Evolutionary conservation across 2,113 vertebrate genomes (phyloP).

Genomic region (Oryzias curvinotus): DNA sequence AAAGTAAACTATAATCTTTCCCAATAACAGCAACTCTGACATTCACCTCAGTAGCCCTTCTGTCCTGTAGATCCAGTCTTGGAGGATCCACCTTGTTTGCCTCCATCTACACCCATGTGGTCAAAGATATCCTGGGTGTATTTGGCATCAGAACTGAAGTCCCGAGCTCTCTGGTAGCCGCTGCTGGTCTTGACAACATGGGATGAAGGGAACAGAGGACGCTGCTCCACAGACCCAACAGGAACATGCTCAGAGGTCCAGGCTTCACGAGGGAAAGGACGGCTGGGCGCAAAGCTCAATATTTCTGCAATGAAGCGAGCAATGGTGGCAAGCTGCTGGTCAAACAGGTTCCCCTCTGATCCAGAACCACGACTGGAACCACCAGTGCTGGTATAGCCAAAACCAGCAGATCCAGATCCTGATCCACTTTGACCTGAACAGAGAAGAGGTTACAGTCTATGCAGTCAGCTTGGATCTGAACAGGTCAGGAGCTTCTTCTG

Average conservation of each 20-base stretch:
- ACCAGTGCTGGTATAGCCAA: background rate
- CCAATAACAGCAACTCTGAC: too few relatives aligned
- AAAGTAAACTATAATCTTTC: too few relatives aligned
- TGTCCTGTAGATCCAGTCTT: too few relatives aligned
- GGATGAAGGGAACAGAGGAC: background rate
- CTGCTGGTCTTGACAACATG: background rate
- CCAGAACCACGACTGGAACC: background rate
- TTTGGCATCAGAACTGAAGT: background rate
- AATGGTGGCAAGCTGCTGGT: background rate
- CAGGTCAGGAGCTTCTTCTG: background rate
- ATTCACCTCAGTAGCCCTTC: too few relatives aligned
- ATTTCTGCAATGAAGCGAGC: background rate
- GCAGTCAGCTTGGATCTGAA: background rate
- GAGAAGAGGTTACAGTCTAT: background rate
- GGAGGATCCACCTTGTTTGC: too few relatives aligned
- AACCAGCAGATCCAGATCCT: background rate
- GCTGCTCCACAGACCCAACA: background rate
- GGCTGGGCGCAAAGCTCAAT: background rate
- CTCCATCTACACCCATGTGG: too few relatives aligned
- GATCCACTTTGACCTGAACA: background rate
- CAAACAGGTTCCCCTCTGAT: background rate
- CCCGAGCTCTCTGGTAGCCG: background rate
- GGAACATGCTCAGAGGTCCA: background rate
- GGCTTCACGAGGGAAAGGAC: background rate
- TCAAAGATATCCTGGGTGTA: background rate